These are phyloP conservation scores for Phengaris alcon DNA, from an alignment of 2,888 invertebrate species.

Conservation along the genomic window DNA sequence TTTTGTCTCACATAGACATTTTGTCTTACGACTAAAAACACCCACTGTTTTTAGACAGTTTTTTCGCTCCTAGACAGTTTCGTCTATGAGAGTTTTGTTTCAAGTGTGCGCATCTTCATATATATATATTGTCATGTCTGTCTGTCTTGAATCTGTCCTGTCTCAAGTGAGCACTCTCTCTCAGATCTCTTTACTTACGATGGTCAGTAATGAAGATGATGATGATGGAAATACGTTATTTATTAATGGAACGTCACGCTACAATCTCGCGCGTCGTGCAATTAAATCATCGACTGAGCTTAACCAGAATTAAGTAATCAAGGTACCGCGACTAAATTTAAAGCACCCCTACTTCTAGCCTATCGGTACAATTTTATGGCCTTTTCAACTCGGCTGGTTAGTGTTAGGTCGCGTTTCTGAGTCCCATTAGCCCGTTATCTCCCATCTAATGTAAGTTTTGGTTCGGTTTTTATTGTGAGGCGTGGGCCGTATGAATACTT, in stretches of 20 bases:
- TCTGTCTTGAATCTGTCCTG: no score
- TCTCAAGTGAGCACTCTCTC: no score
- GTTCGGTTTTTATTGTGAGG: conserved; percentile 34
- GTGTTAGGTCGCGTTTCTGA: conserved; percentile 53
- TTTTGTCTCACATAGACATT: no score
- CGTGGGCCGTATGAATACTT: conserved; percentile 26
- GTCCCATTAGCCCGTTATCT: conserved; percentile 50
- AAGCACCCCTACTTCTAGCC: conserved; percentile 37
- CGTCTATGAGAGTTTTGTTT: no score
- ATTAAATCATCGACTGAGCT: conserved; percentile 36
- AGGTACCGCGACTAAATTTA: conserved; percentile 52
- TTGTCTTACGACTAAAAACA: no score
- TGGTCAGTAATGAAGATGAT: no score
- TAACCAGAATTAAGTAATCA: conserved; percentile 71
- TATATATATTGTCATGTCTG: no score
- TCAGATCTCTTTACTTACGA: no score
- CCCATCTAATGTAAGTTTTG: conserved; percentile 46
- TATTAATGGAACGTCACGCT: conserved; percentile 27
- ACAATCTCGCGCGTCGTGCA: conserved; percentile 16
- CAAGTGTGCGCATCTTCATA: no score
- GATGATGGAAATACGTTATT: conserved; percentile 15
- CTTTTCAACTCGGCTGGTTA: conserved; percentile 42
- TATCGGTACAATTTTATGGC: conserved; percentile 28
- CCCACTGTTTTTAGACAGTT: no score
- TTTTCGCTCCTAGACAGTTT: no score